Percentiles rank a stretch among this genome's conserved stretches.
These are phyloP conservation scores for Eunapius fragilis DNA, from an alignment of 37 sponge, comb jelly and placozoan genomes.

Conservation along the genomic window DNA sequence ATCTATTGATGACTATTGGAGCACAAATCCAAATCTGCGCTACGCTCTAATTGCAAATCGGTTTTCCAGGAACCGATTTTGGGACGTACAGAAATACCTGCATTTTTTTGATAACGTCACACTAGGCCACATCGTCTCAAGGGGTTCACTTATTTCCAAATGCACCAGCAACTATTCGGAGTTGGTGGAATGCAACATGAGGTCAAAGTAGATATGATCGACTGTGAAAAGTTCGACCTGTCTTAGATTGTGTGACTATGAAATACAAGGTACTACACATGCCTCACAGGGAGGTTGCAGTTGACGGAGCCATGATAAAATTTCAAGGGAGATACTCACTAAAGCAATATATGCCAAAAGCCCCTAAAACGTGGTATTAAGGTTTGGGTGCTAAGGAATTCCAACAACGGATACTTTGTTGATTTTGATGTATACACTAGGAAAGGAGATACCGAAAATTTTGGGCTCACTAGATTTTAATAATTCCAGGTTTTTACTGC, in stretches of 20 bases:
- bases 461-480: too few relatives aligned
- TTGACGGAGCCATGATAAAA: slow-evolving; percentile 40
- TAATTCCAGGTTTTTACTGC: not conserved
- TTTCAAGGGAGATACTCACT: too few relatives aligned
- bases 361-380: slow-evolving; percentile 33
- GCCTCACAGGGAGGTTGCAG: slow-evolving; percentile 1
- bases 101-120: slow-evolving; percentile 23
- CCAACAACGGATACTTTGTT: slow-evolving; percentile 5
- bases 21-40: not conserved
- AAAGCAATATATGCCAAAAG: slow-evolving; percentile 25
- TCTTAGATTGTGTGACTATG: slow-evolving; percentile 2
- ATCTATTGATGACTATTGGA: slow-evolving; percentile 29
- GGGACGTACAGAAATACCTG: slow-evolving; percentile 24
- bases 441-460: too few relatives aligned
- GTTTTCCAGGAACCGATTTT: slow-evolving; percentile 28
- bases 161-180: too few relatives aligned
- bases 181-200: too few relatives aligned
- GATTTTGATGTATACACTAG: slow-evolving; percentile 27
- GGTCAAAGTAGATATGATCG: slow-evolving; percentile 18
- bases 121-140: too few relatives aligned
- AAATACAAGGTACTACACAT: not conserved
- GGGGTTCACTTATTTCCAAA: too few relatives aligned
- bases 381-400: slow-evolving; percentile 30
- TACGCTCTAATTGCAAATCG: slow-evolving; percentile 28
- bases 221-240: slow-evolving; percentile 29